phyloP scores from a whole-genome alignment of 2,797 vertebrate genomes.

The Crax fasciolata region DNA sequence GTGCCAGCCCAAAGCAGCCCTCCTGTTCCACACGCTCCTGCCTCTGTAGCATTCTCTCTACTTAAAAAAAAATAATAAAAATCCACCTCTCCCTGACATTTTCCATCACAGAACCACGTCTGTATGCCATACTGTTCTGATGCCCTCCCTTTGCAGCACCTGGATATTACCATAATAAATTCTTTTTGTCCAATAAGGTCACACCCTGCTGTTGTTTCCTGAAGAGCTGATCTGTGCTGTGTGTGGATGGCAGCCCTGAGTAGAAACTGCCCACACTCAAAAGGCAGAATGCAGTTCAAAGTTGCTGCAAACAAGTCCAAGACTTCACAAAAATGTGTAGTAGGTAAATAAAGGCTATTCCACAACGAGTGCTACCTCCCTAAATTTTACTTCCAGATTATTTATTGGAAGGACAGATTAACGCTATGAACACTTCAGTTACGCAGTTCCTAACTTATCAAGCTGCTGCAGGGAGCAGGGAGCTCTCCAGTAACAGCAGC shows the following conservation, averaged over 20 bases:
- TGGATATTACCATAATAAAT: neutral
- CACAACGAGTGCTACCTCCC: neutral
- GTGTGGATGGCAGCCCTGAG: neutral
- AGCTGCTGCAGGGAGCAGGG: neutral
- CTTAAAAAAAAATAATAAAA: neutral
- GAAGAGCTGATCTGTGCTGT: neutral
- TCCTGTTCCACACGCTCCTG: neutral
- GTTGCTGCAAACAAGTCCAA: conserved; percentile 9
- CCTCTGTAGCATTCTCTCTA: neutral
- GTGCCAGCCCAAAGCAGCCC: neutral
- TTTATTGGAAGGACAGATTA: neutral
- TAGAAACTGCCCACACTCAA: conserved; percentile 12
- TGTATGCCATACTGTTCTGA: neutral
- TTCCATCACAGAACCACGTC: neutral
- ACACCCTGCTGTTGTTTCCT: neutral
- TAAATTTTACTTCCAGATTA: neutral
- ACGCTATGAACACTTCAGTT: neutral
- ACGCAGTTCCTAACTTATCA: neutral
- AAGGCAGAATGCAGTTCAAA: neutral
- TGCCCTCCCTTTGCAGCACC: neutral
- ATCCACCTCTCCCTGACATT: neutral
- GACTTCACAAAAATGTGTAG: neutral
- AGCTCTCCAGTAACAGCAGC: neutral
- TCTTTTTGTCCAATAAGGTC: neutral
- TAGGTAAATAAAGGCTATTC: neutral